A percentile compares a stretch with the other conserved stretches of the same genome.
Conservation (phyloP, 1,140 invertebrate genomes). For the Liolophura sinensis region DNA sequence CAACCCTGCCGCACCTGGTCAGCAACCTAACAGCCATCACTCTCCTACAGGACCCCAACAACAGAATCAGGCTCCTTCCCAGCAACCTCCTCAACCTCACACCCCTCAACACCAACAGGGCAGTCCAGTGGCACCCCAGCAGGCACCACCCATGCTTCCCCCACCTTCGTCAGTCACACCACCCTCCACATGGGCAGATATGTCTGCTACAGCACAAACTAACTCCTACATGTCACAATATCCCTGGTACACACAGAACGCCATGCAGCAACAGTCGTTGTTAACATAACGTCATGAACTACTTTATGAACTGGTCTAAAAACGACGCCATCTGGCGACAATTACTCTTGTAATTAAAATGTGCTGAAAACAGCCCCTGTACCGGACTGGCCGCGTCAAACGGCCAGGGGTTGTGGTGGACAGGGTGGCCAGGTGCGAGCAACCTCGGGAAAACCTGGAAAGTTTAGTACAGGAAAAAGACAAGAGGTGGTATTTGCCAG, state of each 20-base stretch:
- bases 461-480: no score
- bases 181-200: constrained; percentile 33
- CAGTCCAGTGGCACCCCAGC: constrained; percentile 23
- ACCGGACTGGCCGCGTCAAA: no score
- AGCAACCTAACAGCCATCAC: constrained; percentile 17
- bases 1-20: constrained; percentile 42
- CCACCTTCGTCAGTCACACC: constrained; percentile 26
- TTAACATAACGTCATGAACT: constrained; percentile 28
- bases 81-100: constrained; percentile 16
- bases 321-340: no score
- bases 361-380: no score
- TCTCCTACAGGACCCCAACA: constrained; percentile 8
- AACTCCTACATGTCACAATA: constrained; percentile 40
- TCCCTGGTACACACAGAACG: constrained; percentile 43
- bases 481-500: no score
- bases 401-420: no score
- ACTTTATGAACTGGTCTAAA: no score
- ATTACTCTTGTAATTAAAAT: no score
- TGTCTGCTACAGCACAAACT: constrained; percentile 29
- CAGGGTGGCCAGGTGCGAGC: no score
- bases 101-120: constrained; percentile 24
- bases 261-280: constrained; percentile 38
- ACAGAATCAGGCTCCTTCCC: constrained; percentile 13
- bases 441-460: no score
- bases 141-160: constrained; percentile 25